Evolutionary conservation across 2,888 invertebrate species (phyloP).

Genomic region (Eumacrocentrus americanus): DNA sequence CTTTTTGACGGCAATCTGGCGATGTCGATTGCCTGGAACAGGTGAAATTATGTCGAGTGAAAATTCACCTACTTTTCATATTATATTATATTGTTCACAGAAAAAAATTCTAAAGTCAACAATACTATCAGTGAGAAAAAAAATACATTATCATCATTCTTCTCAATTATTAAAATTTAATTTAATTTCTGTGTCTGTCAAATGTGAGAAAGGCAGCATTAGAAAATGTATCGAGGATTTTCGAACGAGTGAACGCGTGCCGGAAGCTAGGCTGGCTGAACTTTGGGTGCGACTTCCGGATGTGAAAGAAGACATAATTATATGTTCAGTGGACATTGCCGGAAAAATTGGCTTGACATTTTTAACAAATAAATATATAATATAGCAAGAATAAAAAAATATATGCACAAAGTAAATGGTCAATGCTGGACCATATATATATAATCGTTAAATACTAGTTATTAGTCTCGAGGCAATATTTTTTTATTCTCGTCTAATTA

Average conservation of each 20-base stretch:
- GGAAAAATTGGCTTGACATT: not conserved
- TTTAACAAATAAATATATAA: not conserved
- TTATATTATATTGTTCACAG: too few relatives aligned
- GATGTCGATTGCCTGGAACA: too few relatives aligned
- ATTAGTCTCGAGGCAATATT: not conserved
- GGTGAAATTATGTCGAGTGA: constrained; percentile 8
- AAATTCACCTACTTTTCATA: constrained; percentile 18
- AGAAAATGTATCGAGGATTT: constrained; percentile 39
- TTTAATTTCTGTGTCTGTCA: not conserved
- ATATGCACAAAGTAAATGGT: too few relatives aligned
- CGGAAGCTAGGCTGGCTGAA: constrained; percentile 46
- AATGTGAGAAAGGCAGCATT: too few relatives aligned
- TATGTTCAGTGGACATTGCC: not conserved
- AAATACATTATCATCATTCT: not conserved
- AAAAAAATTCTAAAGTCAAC: too few relatives aligned
- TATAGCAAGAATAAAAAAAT: not conserved
- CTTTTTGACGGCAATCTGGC: too few relatives aligned
- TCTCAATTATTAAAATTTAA: not conserved
- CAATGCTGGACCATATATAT: too few relatives aligned
- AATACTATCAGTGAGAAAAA: too few relatives aligned
- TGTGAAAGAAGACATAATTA: constrained; percentile 33
- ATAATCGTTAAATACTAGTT: not conserved
- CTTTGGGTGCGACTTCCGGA: constrained; percentile 43
- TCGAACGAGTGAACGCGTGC: constrained; percentile 44
- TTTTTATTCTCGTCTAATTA: constrained; percentile 12